phyloP scores from a whole-genome alignment of 2,797 vertebrate species.

The Coregonus ussuriensis region DNA sequence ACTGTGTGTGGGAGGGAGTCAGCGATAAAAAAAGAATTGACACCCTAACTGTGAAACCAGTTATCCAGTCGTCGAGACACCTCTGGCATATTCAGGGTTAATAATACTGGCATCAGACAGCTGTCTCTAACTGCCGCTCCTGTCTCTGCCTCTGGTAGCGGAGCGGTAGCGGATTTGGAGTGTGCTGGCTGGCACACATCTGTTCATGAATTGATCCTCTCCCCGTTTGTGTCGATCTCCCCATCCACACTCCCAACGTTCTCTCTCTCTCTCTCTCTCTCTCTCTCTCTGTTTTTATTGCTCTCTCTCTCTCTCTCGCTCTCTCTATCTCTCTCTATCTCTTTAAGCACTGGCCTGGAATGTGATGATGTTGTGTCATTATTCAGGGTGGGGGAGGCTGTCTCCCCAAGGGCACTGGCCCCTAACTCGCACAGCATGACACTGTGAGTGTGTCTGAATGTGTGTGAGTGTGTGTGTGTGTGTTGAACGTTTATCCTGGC shows the following conservation, averaged over 20 bases:
- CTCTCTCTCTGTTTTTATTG: constrained; percentile 40
- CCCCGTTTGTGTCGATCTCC: constrained; percentile 10
- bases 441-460: constrained; percentile 6
- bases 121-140: neutral
- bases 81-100: neutral
- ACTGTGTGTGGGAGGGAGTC: neutral
- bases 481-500: constrained; percentile 67
- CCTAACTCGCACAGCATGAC: constrained; percentile 53
- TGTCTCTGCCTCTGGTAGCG: neutral
- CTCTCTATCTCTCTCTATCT: constrained; percentile 32
- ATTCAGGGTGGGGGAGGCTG: constrained; percentile 26
- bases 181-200: constrained; percentile 60
- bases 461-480: constrained; percentile 6
- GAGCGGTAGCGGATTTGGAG: constrained; percentile 32
- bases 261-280: no score
- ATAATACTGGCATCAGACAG: neutral
- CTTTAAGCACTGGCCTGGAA: neutral
- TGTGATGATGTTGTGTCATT: constrained; percentile 39
- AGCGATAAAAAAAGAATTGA: neutral
- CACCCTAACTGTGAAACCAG: neutral
- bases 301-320: constrained; percentile 1
- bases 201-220: constrained; percentile 79
- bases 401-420: constrained; percentile 49
- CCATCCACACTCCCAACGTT: neutral
- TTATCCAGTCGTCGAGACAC: neutral